Evolutionary conservation across 2,888 invertebrate genomes (phyloP), one percentile per base, ranked within the genome.

Genomic region (Eupeodes luniger): DNA sequence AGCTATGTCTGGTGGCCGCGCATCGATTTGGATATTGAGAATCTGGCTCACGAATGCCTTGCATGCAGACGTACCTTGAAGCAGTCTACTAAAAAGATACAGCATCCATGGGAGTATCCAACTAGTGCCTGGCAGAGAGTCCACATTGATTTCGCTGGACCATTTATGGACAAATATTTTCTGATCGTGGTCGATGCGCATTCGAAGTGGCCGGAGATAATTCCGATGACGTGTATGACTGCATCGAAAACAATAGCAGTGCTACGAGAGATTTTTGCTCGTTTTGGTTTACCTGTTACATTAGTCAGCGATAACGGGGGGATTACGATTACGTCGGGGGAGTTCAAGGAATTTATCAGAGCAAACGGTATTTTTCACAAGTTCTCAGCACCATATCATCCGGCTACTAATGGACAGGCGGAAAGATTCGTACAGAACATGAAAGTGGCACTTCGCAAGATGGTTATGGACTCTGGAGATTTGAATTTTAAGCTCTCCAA

Each of bases 1-100:
- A n/a, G n/a, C n/a, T n/a, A n/a, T n/a, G n/a, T n/a, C 5, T 74
- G 81, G 74, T 67, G 74, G 74, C 74, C 74, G 4, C 49, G 36
- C 7, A 80, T 80, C 11, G 62, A 64, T 64, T 44, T 6, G 19
- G 44, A 64, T 44, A 64, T 64, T 5, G 62, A 64, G 16, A 64
- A 57, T 9, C 1, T 49, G 19, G 59, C 75, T 5, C 44, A 16
- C 16, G 62, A 75, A 67, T 81, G 75, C n/a, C 51, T 16, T 53
- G 74, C 75, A 27, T 75, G 75, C 34, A 57, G 81, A 44, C 19
- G 51, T 51, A 27, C 49, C 0, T 4, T 47, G 19, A 80, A 72
- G 2, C 80, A 72, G 27, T 6, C 57, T 10, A 14, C 47, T 14
- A 61, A 53, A 12, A 81, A 67, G 19, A 9, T 53, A 62, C 44